Percentiles rank a stretch among this genome's conserved stretches.
Conservation (phyloP, 2,888 invertebrate genomes). For the Monoplex corrugatus region DNA sequence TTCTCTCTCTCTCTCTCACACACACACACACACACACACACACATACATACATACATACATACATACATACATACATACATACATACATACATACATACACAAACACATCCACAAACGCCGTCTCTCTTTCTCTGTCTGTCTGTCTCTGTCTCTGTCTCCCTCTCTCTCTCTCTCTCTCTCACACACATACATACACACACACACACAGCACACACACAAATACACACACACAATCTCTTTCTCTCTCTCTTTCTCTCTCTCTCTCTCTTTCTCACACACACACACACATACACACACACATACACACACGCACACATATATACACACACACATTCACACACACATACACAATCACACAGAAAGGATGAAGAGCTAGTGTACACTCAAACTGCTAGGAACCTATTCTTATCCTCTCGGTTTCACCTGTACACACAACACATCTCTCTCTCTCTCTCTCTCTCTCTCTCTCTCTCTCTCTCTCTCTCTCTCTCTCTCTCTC, state of each 20-base stretch:
- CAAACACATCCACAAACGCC: neutral
- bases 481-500: neutral
- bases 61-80: neutral
- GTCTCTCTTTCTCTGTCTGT: no score
- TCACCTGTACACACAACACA: neutral
- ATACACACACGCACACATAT: no score
- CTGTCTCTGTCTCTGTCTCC: neutral
- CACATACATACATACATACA: neutral
- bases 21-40: neutral
- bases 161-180: neutral
- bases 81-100: neutral
- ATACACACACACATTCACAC: no score
- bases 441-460: neutral
- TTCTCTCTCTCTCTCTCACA: no score
- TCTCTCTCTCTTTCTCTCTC: neutral
- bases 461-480: neutral
- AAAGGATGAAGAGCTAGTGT: no score
- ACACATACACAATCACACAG: no score
- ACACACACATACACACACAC: no score
- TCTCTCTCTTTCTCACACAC: neutral
- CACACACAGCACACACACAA: neutral
- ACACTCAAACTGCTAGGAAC: no score
- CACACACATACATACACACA: neutral
- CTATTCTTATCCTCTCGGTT: no score
- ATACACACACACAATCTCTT: neutral